Evolutionary conservation across 2,888 invertebrate species (phyloP), one percentile per base, ranked within the genome.

Genomic region (Erannis defoliaria): DNA sequence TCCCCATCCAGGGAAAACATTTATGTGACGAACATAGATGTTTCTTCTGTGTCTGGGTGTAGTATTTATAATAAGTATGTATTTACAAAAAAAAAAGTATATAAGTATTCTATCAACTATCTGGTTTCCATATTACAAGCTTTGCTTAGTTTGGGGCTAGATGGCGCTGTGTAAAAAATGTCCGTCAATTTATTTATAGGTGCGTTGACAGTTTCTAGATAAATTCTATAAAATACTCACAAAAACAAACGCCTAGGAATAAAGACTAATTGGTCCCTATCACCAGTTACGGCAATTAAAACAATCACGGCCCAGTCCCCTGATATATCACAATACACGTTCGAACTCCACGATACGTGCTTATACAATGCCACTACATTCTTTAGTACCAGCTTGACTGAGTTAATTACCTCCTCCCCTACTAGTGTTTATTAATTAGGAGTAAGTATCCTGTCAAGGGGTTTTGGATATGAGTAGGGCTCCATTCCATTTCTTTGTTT

Each of bases 291-390:
- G 42, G 54, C 59, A 62, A 69, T 66, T 66, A 63, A 65, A 62
- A 57, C 54, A 45, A 42, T 64, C 37, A 33, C 48, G 29, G 49
- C 33, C 16, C 10, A 14, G 26, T 57, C 60, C 58, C 55, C 49
- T 50, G 46, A 40, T 55, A 48, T 31, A 26, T 29, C 45, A 18
- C 14, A 18, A 46, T 31, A 19, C 31, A 62, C 26, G 26, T 42
- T 21, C 45, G 1, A 14, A 14, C 45, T n/a, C 31, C 18, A 48
- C 49, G 59, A 62, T 61, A 53, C 69, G 67, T 67, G 69, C 10
- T 51, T 55, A 19, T 16, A 70, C 69, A 70, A 70, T 54, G 31
- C 55, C 51, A 45, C 43, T 59, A 9, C 42, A 46, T 23, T 51
- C 38, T 10, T 49, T 51, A 60, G 55, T 64, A 64, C 55, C 60